phyloP scores from a whole-genome alignment of 2,888 invertebrate genomes.

The Agriopis leucophaearia region DNA sequence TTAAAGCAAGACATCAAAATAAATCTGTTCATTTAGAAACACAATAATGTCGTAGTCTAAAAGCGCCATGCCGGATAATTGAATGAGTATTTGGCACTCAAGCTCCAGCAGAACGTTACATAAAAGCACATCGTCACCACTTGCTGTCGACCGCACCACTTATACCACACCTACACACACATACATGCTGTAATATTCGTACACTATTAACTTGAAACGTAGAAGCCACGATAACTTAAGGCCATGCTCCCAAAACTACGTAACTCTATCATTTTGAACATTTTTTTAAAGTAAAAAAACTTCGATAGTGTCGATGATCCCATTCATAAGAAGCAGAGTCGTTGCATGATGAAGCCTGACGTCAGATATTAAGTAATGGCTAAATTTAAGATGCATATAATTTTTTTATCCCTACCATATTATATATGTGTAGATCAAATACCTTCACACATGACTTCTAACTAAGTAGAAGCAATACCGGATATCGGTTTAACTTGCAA shows the following conservation, averaged over 20 bases:
- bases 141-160: conserved; percentile 59
- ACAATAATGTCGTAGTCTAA: conserved; percentile 37
- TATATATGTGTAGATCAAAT: too few species aligned
- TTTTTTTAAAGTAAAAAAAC: too few species aligned
- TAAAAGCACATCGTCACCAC: conserved; percentile 65
- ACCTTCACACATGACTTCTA: too few species aligned
- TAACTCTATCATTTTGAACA: too few species aligned
- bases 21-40: conserved; percentile 16
- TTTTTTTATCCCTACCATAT: too few species aligned
- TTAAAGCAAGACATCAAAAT: conserved; percentile 12
- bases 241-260: neutral
- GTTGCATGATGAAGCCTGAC: too few species aligned
- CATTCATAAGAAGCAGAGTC: too few species aligned
- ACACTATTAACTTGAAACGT: neutral
- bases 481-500: too few species aligned
- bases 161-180: conserved; percentile 49
- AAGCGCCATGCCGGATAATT: conserved; percentile 56
- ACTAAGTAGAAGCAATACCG: too few species aligned
- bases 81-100: conserved; percentile 65
- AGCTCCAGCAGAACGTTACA: conserved; percentile 51
- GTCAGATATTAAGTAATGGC: too few species aligned
- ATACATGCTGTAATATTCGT: neutral
- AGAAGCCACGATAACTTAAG: neutral
- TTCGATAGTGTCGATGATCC: too few species aligned
- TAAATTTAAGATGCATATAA: too few species aligned